A percentile compares a stretch with the other conserved stretches of the same genome.
phyloP scores from a whole-genome alignment of 2,113 vertebrate genomes.

The Maccullochella peelii region DNA sequence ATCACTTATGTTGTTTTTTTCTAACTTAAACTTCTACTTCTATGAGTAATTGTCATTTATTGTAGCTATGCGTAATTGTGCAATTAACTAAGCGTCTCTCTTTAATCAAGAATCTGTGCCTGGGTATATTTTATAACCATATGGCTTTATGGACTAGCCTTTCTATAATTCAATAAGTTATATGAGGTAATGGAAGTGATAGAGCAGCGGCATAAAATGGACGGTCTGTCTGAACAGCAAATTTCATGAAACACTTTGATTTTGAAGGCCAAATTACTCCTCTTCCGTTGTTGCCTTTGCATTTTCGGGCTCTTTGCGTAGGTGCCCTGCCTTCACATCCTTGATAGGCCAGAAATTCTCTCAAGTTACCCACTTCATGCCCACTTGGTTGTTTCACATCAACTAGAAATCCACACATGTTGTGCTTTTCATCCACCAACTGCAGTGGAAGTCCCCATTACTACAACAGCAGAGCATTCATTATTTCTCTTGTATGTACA shows the following conservation, averaged over 20 bases:
- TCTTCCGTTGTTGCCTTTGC: not conserved
- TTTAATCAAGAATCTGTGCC: not conserved
- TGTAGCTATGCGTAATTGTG: too few species aligned
- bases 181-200: not conserved
- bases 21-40: too few species aligned
- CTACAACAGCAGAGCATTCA: not conserved
- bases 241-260: not conserved
- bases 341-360: not conserved
- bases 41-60: too few species aligned
- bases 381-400: constrained; percentile 2
- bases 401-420: not conserved
- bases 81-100: too few species aligned
- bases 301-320: not conserved
- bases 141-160: not conserved
- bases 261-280: constrained; percentile 9
- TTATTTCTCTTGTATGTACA: not conserved
- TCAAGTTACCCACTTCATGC: not conserved
- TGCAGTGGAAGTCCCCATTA: not conserved
- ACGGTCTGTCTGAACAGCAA: not conserved
- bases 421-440: not conserved
- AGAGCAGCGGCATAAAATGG: not conserved
- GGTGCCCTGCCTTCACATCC: not conserved
- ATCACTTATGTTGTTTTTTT: too few species aligned
- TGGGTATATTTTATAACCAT: not conserved
- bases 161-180: not conserved